Evolutionary conservation across 2,888 invertebrate species (phyloP).

Genomic region (Rhodophaea formosa): DNA sequence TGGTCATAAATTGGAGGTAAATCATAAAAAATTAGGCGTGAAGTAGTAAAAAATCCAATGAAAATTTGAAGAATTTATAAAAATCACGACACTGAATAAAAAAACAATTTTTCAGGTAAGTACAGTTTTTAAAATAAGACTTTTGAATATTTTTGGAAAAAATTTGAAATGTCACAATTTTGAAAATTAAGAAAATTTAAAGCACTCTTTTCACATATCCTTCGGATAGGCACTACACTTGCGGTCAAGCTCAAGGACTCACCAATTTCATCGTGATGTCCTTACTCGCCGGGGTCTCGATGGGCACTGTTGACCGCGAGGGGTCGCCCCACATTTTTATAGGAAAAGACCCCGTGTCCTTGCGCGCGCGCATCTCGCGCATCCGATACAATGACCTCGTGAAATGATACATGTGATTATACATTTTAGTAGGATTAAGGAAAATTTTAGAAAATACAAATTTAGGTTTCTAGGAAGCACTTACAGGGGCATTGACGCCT

Average conservation of each 20-base stretch:
- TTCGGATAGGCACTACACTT: constrained; percentile 5
- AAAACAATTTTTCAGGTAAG: too few relatives aligned
- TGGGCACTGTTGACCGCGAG: constrained; percentile 62
- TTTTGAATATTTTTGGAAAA: too few relatives aligned
- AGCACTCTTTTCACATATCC: neutral
- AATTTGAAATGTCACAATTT: too few relatives aligned
- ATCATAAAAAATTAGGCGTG: neutral
- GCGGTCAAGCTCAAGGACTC: constrained; percentile 58
- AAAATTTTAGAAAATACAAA: constrained; percentile 25
- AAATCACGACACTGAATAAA: too few relatives aligned
- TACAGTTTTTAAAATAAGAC: too few relatives aligned
- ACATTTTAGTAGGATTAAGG: constrained; percentile 32
- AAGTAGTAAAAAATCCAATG: neutral
- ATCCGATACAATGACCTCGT: constrained; percentile 68
- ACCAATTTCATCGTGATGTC: constrained; percentile 76
- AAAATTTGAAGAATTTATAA: neutral
- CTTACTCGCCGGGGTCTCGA: constrained; percentile 62
- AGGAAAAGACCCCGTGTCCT: constrained; percentile 66
- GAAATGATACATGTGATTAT: constrained; percentile 43
- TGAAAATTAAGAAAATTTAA: neutral
- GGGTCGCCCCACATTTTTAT: constrained; percentile 68
- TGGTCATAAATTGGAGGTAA: neutral
- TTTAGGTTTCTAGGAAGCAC: constrained; percentile 18
- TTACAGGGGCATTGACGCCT: constrained; percentile 10
- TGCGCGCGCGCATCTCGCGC: constrained; percentile 52